Percentiles rank a stretch among this genome's conserved stretches.
These are phyloP conservation scores for Hemibagrus guttatus DNA, from an alignment of 2,797 vertebrate species.

Conservation along the genomic window DNA sequence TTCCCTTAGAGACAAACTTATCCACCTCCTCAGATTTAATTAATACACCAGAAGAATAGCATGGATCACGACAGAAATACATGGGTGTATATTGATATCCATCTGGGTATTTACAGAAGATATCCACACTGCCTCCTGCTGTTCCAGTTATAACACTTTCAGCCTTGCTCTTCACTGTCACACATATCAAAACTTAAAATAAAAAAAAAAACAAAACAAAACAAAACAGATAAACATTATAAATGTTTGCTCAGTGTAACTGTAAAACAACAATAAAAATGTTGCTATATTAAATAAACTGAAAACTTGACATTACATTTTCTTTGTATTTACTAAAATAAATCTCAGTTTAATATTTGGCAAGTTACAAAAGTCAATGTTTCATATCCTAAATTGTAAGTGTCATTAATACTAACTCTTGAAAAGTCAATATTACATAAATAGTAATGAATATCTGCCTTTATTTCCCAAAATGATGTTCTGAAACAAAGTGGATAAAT, in stretches of 20 bases:
- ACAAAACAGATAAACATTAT: not conserved
- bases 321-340: not conserved
- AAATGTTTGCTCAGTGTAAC: not conserved
- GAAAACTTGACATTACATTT: not conserved
- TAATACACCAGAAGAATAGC: conserved; percentile 17
- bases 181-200: conserved; percentile 26
- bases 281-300: not conserved
- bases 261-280: not conserved
- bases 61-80: conserved; percentile 45
- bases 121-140: conserved; percentile 36
- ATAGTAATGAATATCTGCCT: not conserved
- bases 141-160: conserved; percentile 3
- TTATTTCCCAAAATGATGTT: not conserved
- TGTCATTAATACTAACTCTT: not conserved
- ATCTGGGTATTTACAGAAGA: conserved; percentile 30
- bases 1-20: not conserved
- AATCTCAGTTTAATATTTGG: not conserved
- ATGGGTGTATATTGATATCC: conserved; percentile 26
- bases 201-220: conserved; percentile 2
- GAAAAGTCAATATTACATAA: not conserved
- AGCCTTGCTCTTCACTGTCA: conserved; percentile 7
- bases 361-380: not conserved
- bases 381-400: not conserved
- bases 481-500: not conserved
- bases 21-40: conserved; percentile 17